Percentiles rank a stretch among this genome's conserved stretches.
These are phyloP conservation scores for pig (Sus scrofa) DNA, from an alignment of 2,113 vertebrate species.

Conservation along the genomic window DNA sequence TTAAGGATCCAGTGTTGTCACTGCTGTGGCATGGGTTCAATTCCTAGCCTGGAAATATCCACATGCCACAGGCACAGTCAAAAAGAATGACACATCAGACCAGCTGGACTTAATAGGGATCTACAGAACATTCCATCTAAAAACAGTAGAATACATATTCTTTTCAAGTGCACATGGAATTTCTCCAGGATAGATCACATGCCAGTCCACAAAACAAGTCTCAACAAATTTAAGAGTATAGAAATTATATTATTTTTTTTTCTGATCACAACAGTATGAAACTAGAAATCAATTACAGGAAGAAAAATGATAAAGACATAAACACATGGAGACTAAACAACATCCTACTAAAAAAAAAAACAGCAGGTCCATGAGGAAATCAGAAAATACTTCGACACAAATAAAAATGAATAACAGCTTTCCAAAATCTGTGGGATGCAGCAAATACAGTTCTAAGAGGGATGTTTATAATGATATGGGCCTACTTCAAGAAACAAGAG, in stretches of 20 bases:
- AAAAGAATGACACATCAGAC: neutral
- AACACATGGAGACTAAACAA: neutral
- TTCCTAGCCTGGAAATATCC: too few relatives aligned
- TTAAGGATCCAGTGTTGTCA: too few relatives aligned
- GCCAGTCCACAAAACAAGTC: neutral
- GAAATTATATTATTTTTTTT: neutral
- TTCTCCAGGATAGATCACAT: neutral
- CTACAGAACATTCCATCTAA: neutral
- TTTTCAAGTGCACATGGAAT: neutral
- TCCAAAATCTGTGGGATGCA: neutral
- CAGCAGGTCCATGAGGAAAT: neutral
- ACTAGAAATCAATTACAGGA: neutral
- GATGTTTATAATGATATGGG: neutral
- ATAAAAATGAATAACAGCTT: neutral
- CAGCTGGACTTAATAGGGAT: neutral
- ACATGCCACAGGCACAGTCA: too few relatives aligned
- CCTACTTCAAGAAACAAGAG: neutral
- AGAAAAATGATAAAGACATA: neutral
- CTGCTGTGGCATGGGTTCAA: too few relatives aligned
- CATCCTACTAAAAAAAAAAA: neutral
- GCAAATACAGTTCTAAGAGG: neutral
- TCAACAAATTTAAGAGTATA: neutral
- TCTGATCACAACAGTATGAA: neutral
- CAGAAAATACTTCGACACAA: neutral
- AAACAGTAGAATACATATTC: neutral